A percentile compares a stretch with the other conserved stretches of the same genome.
Conservation (phyloP, 23 tunicate genomes). For the Ciona savignyi region DNA sequence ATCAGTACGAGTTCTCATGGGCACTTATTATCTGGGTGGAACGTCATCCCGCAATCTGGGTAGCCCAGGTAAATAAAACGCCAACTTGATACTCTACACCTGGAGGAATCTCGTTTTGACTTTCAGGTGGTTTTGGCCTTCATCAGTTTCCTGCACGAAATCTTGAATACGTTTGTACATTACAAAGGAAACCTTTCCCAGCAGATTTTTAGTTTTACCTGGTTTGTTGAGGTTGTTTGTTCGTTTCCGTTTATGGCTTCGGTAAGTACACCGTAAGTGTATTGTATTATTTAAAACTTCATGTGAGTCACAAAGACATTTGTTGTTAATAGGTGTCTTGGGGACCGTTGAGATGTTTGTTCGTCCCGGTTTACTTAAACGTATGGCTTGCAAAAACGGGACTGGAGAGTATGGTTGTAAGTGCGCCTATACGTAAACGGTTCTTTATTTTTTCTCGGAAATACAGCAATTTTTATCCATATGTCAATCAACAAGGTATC, state of each 20-base stretch:
- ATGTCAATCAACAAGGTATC: no score
- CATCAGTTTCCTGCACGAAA: conserved; percentile 27
- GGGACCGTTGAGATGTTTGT: conserved; percentile 59
- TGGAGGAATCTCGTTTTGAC: conserved; percentile 13
- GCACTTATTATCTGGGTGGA: conserved; percentile 49
- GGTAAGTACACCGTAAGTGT: conserved; percentile 19
- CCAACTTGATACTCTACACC: not conserved
- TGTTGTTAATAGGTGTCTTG: conserved; percentile 52
- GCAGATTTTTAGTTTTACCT: conserved; percentile 57
- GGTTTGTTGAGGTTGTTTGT: conserved; percentile 53
- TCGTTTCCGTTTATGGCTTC: conserved; percentile 62
- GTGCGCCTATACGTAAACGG: conserved; percentile 9
- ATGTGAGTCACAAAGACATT: not conserved
- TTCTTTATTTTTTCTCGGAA: no score
- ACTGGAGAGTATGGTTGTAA: conserved; percentile 79
- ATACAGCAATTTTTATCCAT: no score
- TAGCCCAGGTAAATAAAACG: conserved; percentile 65
- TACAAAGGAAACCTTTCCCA: conserved; percentile 90
- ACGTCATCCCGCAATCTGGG: conserved; percentile 34
- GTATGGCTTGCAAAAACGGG: conserved; percentile 87
- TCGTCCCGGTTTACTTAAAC: conserved; percentile 68
- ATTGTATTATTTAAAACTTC: not conserved
- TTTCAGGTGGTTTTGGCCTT: conserved; percentile 57
- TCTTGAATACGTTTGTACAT: conserved; percentile 50
- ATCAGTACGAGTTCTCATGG: conserved; percentile 67